Percentiles rank a stretch among this genome's conserved stretches.
Evolutionary conservation across 1,140 invertebrate species (phyloP).

Genomic region (Gryon sp.): DNA sequence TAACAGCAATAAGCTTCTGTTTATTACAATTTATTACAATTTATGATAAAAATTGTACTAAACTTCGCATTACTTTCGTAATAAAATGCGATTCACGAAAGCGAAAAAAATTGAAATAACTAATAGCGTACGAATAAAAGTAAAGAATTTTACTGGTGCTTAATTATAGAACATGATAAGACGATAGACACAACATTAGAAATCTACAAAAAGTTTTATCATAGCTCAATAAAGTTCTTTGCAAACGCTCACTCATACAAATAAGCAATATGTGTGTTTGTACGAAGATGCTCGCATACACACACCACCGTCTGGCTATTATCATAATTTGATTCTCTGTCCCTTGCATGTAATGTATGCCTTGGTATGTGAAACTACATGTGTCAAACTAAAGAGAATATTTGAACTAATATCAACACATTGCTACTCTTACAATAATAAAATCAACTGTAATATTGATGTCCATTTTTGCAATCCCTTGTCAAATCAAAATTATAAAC

Average conservation of each 20-base stretch:
- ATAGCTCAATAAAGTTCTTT: slow-evolving; percentile 27
- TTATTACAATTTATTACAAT: no score
- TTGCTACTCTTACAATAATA: no score
- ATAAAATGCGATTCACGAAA: no score
- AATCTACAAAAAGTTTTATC: slow-evolving; percentile 54
- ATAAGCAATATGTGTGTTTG: background rate
- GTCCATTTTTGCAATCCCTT: no score
- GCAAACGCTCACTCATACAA: background rate
- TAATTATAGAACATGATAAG: slow-evolving; percentile 48
- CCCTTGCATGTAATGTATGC: slow-evolving; percentile 48
- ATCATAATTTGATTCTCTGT: slow-evolving; percentile 56
- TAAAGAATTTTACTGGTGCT: slow-evolving; percentile 10
- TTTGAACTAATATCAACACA: slow-evolving; percentile 16
- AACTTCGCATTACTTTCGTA: no score
- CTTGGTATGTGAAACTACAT: slow-evolving; percentile 39
- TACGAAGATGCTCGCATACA: background rate
- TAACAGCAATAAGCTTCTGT: no score
- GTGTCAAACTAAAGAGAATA: slow-evolving; percentile 26
- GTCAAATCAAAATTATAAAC: no score
- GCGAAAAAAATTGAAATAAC: no score
- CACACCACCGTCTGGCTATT: slow-evolving; percentile 23
- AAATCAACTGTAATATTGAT: no score
- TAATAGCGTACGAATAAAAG: no score
- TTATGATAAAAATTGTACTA: no score
- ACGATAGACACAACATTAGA: slow-evolving; percentile 48